Conservation (phyloP, 2,888 invertebrate genomes). For the Aethes cnicana region DNA sequence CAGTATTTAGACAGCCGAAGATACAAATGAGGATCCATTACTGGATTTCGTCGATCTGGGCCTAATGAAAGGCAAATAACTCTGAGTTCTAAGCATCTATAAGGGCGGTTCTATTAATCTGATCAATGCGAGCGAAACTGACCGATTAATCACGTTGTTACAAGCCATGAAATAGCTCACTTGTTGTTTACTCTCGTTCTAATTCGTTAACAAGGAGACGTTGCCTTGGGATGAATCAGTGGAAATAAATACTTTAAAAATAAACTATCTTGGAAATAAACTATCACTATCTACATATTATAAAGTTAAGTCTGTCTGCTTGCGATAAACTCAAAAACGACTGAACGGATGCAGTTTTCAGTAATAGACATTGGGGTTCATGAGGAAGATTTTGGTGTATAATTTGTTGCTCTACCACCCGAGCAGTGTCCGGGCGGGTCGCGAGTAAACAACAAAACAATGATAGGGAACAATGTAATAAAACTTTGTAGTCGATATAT, state of each 20-base stretch:
- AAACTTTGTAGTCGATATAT: conserved; percentile 49
- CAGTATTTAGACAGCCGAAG: conserved; percentile 67
- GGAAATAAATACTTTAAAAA: conserved; percentile 2
- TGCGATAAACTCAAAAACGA: too few relatives aligned
- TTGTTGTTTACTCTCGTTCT: conserved; percentile 14
- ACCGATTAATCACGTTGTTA: conserved; percentile 30
- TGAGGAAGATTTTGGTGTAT: too few relatives aligned
- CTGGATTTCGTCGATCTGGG: conserved; percentile 71
- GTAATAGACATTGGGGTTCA: too few relatives aligned
- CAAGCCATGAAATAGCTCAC: conserved; percentile 21
- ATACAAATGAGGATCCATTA: conserved; percentile 75
- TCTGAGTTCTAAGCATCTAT: conserved; percentile 67
- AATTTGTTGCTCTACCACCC: too few relatives aligned
- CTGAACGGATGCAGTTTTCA: too few relatives aligned
- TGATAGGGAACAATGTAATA: conserved; percentile 38
- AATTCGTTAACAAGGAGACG: neutral
- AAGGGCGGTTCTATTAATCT: conserved; percentile 63
- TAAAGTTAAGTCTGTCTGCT: too few relatives aligned
- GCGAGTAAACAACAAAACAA: conserved; percentile 34
- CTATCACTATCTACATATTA: too few relatives aligned
- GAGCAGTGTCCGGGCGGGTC: too few relatives aligned
- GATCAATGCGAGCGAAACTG: conserved; percentile 49
- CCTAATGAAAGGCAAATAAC: conserved; percentile 76
- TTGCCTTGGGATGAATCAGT: neutral
- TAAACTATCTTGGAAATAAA: too few relatives aligned